phyloP scores from a whole-genome alignment of 2,113 vertebrate species.

The Hipposideros armiger region DNA sequence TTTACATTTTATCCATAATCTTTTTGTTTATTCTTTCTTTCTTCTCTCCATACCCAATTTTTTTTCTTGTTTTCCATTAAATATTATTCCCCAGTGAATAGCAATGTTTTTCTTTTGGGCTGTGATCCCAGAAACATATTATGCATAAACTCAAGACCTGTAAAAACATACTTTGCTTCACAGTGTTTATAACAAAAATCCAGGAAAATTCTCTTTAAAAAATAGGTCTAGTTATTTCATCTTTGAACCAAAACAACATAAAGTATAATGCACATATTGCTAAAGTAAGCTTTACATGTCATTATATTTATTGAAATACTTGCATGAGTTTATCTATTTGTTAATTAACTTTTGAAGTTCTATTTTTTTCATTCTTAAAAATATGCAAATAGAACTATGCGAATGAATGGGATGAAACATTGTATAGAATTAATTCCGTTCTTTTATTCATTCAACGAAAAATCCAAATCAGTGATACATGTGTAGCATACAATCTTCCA shows the following conservation, averaged over 20 bases:
- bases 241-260: conserved; percentile 41
- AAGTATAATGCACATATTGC: background rate
- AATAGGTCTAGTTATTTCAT: conserved; percentile 31
- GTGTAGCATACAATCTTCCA: background rate
- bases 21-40: conserved; percentile 48
- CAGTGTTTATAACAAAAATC: conserved; percentile 54
- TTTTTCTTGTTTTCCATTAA: conserved; percentile 42
- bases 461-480: background rate
- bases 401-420: background rate
- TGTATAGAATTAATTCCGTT: background rate
- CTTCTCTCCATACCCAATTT: background rate
- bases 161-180: conserved; percentile 63
- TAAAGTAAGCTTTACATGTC: conserved; percentile 34
- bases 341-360: background rate
- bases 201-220: conserved; percentile 16
- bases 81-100: conserved; percentile 53
- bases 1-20: conserved; percentile 13
- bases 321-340: background rate
- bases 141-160: conserved; percentile 40
- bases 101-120: conserved; percentile 53
- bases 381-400: background rate
- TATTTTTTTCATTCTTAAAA: background rate
- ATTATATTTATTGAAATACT: background rate
- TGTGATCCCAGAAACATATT: conserved; percentile 53
- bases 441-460: background rate